Conservation (phyloP, 2,888 invertebrate genomes). For the Lasioglossum leucozonium region DNA sequence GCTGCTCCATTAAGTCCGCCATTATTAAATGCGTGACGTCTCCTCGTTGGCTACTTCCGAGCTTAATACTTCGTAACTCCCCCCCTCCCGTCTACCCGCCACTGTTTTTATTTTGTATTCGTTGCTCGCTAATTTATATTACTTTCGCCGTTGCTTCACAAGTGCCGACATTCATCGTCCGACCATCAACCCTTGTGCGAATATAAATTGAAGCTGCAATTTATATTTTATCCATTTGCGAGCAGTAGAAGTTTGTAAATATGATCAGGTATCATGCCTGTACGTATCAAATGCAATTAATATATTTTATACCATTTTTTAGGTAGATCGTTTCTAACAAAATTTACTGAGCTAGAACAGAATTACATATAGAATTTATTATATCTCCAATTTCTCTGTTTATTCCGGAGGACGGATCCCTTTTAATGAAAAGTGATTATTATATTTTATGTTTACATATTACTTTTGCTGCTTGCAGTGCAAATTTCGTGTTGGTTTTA, state of each 20-base stretch:
- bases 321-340: neutral
- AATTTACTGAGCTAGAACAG: neutral
- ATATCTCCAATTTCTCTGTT: neutral
- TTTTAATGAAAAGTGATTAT: neutral
- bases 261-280: neutral
- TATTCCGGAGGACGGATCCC: neutral
- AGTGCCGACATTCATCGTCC: neutral
- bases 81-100: neutral
- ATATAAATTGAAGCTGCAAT: neutral
- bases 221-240: neutral
- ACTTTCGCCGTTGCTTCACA: neutral
- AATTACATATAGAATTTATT: neutral
- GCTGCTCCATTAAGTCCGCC: constrained; percentile 19
- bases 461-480: neutral
- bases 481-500: neutral
- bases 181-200: neutral
- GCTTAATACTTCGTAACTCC: constrained; percentile 10
- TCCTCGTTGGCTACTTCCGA: constrained; percentile 6
- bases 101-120: constrained; percentile 8
- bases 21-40: constrained; percentile 26
- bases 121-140: constrained; percentile 4
- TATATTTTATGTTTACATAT: neutral
- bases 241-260: neutral
- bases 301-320: neutral
- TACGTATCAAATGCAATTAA: neutral